Evolutionary conservation across 2,113 vertebrate species (phyloP), one percentile per base, ranked within the genome.

Genomic region (Rhombomys opimus): DNA sequence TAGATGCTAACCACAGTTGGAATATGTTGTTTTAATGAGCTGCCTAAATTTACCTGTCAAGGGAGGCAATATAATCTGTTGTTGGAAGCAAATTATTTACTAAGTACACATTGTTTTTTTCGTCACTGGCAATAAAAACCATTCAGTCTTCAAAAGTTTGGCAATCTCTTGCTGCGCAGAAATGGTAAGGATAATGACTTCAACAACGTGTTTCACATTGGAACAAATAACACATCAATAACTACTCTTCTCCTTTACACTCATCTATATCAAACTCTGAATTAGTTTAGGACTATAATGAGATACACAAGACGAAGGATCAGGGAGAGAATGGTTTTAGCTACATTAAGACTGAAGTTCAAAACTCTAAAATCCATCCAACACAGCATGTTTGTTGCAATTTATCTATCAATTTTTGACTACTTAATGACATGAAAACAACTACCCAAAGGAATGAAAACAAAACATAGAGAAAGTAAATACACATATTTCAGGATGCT

Each of bases 221-320:
- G 10, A 96, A 52, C 30, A 97, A 95, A 85, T 93, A 78, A 68
- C 14, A 17, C 57, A 95, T 93, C 0, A 2, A 61, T 75, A 96
- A 1, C 50, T 63, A 87, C 13, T 96, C 41, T 61, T 72, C 7
- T 41, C 88, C 78, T 80, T 76, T n/a, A 78, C 82, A 90, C 20
- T 65, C 85, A 7, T 87, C 89, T 92, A 23, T 38, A 92, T 46
- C 1, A 67, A 94, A 94, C 75, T 0, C 0, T 73, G 72, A 35
- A 91, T 97, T 96, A 97, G 17, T n/a, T 94, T 30, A 91, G 8
- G 81, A 32, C 95, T 1, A 78, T 78, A 90, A 96, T 96, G 86
- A 95, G 3, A 54, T 65, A 52, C 20, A 17, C 15, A 82, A 72
- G 15, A 70, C 95, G 27, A 52, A 1, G 25, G 5, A 93, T 41